Percentiles rank a stretch among this genome's conserved stretches.
Evolutionary conservation across 2,888 invertebrate genomes (phyloP).

Genomic region (Rotaria macrura): DNA sequence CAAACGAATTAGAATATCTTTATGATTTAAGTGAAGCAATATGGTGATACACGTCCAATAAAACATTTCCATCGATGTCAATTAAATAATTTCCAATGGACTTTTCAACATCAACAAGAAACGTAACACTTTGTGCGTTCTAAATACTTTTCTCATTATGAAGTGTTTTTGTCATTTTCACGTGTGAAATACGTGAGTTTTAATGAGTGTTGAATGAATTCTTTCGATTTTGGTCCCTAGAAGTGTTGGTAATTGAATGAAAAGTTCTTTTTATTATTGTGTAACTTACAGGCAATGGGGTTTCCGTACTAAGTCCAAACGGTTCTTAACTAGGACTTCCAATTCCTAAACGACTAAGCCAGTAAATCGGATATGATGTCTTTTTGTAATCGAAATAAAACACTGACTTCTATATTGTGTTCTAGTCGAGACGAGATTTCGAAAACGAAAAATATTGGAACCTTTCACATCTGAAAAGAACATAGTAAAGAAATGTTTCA

Average conservation of each 20-base stretch:
- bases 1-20: neutral
- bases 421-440: neutral
- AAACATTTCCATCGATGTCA: constrained; percentile 77
- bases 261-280: neutral
- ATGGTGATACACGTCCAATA: constrained; percentile 86
- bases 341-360: neutral
- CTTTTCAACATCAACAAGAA: constrained; percentile 83
- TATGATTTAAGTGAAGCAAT: constrained; percentile 53
- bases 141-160: constrained; percentile 51
- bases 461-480: neutral
- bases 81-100: constrained; percentile 83
- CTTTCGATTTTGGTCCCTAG: constrained; percentile 59
- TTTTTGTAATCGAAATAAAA: neutral
- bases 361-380: neutral
- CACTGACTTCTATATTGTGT: neutral
- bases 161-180: neutral
- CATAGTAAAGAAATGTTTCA: no score
- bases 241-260: no score
- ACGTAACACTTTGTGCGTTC: constrained; percentile 50
- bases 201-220: constrained; percentile 57
- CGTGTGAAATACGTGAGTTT: constrained; percentile 56
- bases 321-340: neutral
- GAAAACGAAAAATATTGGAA: neutral
- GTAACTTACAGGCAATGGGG: neutral
- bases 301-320: neutral